phyloP scores from a whole-genome alignment of 1,140 invertebrate genomes.

The Scaptodrosophila lebanonensis region DNA sequence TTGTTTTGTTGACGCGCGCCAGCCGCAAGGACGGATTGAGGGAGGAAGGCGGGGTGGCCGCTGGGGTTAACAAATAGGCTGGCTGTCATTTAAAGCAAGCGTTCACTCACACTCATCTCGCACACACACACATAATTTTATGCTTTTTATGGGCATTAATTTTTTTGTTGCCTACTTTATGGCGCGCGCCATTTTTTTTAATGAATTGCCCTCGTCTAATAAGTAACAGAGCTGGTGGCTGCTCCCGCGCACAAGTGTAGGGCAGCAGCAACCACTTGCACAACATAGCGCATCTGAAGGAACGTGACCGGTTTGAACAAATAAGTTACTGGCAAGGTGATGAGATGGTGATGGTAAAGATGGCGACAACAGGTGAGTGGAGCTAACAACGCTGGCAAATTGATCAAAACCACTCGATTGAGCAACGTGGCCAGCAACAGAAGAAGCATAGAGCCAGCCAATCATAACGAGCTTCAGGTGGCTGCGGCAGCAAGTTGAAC shows the following conservation, averaged over 20 bases:
- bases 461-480: background rate
- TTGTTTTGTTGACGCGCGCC: slow-evolving; percentile 37
- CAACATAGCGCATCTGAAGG: background rate
- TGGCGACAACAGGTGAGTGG: slow-evolving; percentile 42
- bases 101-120: slow-evolving; percentile 42
- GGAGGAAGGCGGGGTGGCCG: slow-evolving; percentile 38
- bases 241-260: too few relatives aligned
- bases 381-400: background rate
- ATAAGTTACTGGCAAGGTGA: too few relatives aligned
- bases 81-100: too few relatives aligned
- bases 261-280: too few relatives aligned
- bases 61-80: slow-evolving; percentile 71
- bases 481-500: background rate
- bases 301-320: slow-evolving; percentile 3
- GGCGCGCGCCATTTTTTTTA: slow-evolving; percentile 27
- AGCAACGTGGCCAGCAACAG: background rate
- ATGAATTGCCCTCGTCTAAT: slow-evolving; percentile 39
- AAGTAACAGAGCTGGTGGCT: too few relatives aligned
- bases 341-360: background rate
- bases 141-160: slow-evolving; percentile 72
- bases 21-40: background rate
- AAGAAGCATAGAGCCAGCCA: background rate
- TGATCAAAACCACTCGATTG: slow-evolving; percentile 31
- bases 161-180: slow-evolving; percentile 45
- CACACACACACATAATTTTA: slow-evolving; percentile 69